Evolutionary conservation across 2,113 vertebrate species (phyloP), one percentile per base, ranked within the genome.

Genomic region (Coreoperca whiteheadi): DNA sequence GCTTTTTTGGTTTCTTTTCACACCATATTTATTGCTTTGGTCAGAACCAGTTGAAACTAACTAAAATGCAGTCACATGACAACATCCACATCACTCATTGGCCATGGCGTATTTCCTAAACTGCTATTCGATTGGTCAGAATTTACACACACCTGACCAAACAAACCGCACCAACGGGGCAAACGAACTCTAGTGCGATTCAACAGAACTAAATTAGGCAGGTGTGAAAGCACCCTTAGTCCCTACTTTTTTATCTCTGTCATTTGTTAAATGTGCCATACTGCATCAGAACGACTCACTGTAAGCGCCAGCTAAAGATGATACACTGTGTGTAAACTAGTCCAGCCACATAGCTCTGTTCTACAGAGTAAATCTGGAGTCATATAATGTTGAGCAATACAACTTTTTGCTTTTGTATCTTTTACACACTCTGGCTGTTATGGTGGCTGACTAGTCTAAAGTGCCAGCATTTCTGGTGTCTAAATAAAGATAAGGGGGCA

Each of bases 221-320:
- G n/a, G n/a, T n/a, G n/a, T n/a, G n/a, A n/a, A n/a, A n/a, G n/a
- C n/a, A n/a, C n/a, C n/a, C n/a, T n/a, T n/a, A n/a, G n/a, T n/a
- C n/a, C n/a, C n/a, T n/a, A n/a, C n/a, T n/a, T n/a, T n/a, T 68
- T 69, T 41, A 79, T 79, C 72, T 71, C 59, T 79, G 43, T 74
- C 51, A n/a, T 57, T 51, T 37, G 8, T 65, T 75, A 51, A 43
- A 60, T 66, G 65, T 16, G 18, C 23, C 15, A 21, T 8, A 18
- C 15, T 65, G 43, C 20, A 53, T 85, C 67, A 11, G 32, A 34
- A 34, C 3, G 32, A 34, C 32, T 34, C 32, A 34, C 32, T 70
- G 7, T 37, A 56, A 57, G 39, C 12, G 72, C 28, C 21, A 41
- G 73, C 66, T 63, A 2, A 2, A 20, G 30, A 69, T 57, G 53